Conservation (phyloP, 2,113 vertebrate genomes). For the Cromileptes altivelis region DNA sequence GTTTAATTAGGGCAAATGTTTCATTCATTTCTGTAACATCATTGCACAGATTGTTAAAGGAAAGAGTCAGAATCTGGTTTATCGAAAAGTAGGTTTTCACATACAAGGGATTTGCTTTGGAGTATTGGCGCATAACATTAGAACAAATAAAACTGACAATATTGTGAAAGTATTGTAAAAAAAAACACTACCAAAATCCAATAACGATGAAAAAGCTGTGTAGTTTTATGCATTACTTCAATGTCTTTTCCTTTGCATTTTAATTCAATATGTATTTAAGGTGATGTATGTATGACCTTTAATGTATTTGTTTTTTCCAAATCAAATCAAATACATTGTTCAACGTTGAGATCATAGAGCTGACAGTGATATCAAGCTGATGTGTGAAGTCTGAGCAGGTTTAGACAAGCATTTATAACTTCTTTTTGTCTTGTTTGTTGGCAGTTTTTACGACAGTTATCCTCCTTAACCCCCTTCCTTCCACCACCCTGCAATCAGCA, state of each 20-base stretch:
- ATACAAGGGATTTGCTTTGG: too few species aligned
- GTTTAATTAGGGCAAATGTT: background rate
- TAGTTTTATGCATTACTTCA: too few species aligned
- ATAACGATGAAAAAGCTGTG: too few species aligned
- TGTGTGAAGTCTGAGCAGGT: background rate
- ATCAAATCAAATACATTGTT: background rate
- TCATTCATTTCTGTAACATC: background rate
- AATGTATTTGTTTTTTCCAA: too few species aligned
- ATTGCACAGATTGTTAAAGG: background rate
- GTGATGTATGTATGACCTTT: too few species aligned
- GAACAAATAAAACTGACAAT: too few species aligned
- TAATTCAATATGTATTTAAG: too few species aligned
- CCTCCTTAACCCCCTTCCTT: slow-evolving; percentile 40
- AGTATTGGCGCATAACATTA: too few species aligned
- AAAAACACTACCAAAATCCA: too few species aligned
- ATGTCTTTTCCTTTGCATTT: too few species aligned
- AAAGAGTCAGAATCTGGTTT: background rate
- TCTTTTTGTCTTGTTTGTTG: background rate
- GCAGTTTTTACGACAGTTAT: slow-evolving; percentile 39
- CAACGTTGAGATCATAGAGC: background rate
- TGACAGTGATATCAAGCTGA: background rate
- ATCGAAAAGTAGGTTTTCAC: too few species aligned
- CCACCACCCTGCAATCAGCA: slow-evolving; percentile 46
- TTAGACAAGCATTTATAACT: background rate
- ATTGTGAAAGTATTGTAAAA: too few species aligned